A percentile compares a stretch with the other conserved stretches of the same genome.
phyloP scores from a whole-genome alignment of 2,797 vertebrate species.

The Gymnothorax javanicus region DNA sequence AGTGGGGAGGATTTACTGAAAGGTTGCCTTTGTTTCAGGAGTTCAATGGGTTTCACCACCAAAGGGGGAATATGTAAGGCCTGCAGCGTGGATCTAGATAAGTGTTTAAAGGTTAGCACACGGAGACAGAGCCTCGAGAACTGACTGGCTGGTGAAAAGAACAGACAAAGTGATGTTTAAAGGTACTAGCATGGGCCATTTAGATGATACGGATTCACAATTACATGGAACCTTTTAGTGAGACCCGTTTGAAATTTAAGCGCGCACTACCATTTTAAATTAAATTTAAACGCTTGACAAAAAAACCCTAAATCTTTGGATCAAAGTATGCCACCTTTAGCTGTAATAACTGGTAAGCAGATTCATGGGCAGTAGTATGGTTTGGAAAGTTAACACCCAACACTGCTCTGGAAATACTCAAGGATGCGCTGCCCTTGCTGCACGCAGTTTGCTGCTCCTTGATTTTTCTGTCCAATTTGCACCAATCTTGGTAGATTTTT shows the following conservation, averaged over 20 bases:
- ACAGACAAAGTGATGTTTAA: neutral
- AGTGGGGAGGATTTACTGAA: slow-evolving; percentile 20
- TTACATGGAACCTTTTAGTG: neutral
- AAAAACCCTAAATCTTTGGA: no score
- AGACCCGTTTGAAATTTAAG: neutral
- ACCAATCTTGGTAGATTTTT: no score
- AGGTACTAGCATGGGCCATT: neutral
- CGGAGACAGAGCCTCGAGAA: neutral
- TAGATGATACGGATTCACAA: neutral
- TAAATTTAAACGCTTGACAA: no score
- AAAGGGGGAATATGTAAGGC: neutral
- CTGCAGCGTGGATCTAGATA: neutral
- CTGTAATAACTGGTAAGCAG: no score
- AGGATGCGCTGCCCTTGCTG: no score
- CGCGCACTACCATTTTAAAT: no score
- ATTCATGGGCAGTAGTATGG: no score
- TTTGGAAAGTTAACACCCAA: no score
- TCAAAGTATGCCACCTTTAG: no score
- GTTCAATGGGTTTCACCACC: neutral
- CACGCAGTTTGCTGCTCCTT: no score
- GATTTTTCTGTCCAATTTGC: no score
- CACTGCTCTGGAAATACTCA: no score
- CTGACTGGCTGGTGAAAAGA: neutral
- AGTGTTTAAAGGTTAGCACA: neutral
- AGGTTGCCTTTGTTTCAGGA: slow-evolving; percentile 11